Evolutionary conservation across 2,888 invertebrate species (phyloP).

Genomic region (Limnephilus auricula): DNA sequence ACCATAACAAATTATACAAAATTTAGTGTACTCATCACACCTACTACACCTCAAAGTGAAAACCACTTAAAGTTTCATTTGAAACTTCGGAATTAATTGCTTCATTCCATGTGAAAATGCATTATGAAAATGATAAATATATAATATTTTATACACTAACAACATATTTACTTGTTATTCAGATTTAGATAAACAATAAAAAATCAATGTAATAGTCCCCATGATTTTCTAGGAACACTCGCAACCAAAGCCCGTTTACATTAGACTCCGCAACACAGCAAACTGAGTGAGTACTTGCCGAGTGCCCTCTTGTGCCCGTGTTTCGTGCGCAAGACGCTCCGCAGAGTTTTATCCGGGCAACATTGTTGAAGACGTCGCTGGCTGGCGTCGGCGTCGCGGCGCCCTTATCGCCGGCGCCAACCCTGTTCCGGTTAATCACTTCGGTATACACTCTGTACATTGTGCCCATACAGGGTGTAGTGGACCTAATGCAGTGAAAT

Average conservation of each 20-base stretch:
- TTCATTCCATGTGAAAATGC: too few relatives aligned
- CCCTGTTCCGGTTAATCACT: constrained; percentile 46
- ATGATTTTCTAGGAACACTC: background rate
- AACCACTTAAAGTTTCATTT: too few relatives aligned
- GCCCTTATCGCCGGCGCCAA: constrained; percentile 46
- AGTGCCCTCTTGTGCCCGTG: background rate
- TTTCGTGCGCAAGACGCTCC: constrained; percentile 34
- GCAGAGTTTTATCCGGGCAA: constrained; percentile 23
- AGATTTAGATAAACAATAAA: too few relatives aligned
- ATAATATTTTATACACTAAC: too few relatives aligned
- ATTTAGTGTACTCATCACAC: too few relatives aligned
- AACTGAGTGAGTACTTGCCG: background rate
- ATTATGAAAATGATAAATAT: too few relatives aligned
- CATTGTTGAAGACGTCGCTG: constrained; percentile 44
- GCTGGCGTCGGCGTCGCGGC: background rate
- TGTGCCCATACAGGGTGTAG: background rate
- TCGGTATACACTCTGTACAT: background rate
- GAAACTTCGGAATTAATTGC: too few relatives aligned
- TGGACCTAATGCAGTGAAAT: background rate
- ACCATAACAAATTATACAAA: too few relatives aligned
- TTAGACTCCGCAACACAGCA: background rate
- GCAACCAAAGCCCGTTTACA: background rate
- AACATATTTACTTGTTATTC: background rate
- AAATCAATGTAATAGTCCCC: background rate
- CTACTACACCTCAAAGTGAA: too few relatives aligned